Evolutionary conservation across 2,797 vertebrate species (phyloP), one percentile per base, ranked within the genome.

Genomic region (Siniperca scherzeri): DNA sequence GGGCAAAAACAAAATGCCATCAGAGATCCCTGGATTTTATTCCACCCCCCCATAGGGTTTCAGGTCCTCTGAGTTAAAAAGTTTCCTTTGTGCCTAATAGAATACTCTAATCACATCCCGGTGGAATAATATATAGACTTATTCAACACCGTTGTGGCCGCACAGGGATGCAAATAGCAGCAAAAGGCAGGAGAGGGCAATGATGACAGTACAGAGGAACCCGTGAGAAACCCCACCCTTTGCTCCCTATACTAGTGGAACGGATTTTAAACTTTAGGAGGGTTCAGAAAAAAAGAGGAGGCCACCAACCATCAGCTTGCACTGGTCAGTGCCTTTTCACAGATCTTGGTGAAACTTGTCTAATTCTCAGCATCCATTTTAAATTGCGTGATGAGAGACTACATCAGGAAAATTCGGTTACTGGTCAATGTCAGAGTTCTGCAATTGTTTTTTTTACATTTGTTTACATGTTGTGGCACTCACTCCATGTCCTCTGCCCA

Each of bases 191-290:
- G 75, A 75, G 68, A 42, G 16, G 46, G 66, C 2, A 19, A 53
- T 70, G 56, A n/a, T 66, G 70, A 77, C 19, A 77, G 59, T 60
- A 42, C 36, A 86, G 66, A 74, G 75, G 67, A 81, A 59, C 72
- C 78, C 36, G 56, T 60, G 27, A 59, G 38, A 83, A 81, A 48
- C 25, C 53, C 56, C 60, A 64, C 66, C 71, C 38, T 55, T 53
- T 79, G 22, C 56, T 71, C 55, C 40, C 64, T 71, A 3, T 27
- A 62, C 65, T 36, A 11, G 46, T n/a, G 42, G 16, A 70, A 71
- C 50, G 71, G 59, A 55, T 21, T 36, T 85, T 60, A 38, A 44
- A 60, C 97, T 92, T 97, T 97, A 94, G 97, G 97, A 81, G 96
- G 62, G 72, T 21, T 50, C 17, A 19, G 48, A 50, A 19, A 50